Base-by-base conservation (phyloP, 2,797 vertebrate genomes). In the Paedocypris micromegethes region DNA sequence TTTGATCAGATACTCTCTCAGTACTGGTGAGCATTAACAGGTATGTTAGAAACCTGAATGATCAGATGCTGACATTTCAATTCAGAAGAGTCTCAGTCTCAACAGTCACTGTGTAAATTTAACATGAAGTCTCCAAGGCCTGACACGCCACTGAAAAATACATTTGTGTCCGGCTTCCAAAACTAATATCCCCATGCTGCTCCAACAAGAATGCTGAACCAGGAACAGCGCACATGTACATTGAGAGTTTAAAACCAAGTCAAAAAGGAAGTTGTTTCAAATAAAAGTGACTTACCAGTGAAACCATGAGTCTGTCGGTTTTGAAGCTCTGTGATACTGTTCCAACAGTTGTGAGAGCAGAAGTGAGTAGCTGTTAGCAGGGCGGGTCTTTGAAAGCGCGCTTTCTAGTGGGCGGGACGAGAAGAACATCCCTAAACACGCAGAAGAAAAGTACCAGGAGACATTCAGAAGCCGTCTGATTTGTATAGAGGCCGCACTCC, bases 81-180 rank as follows among this genome's bases (percentile, higher is more conserved):
- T 48, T 23, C 38, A 47, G 2, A n/a, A 3, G 23, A 23, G 23
- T 23, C 9, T 23, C 43, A 41, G 7, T 37, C 50, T 48, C 50
- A 6, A 55, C 54, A 52, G 61, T 42, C 41, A 38, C 8, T 6
- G 23, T 47, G 49, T 58, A 60, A 64, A 64, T 58, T 58, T 54
- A 64, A 39, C 45, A 64, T 6, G 6, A 40, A 44, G 43, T 44
- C 41, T 58, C 44, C 39, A 64, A 64, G 0, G 45, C 54, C 61
- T 42, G 7, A 23, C 42, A 67, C 0, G 48, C 6, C 23, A 52
- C 3, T n/a, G 45, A 53, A 39, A 23, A 62, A 7, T 9, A 41
- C 55, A 41, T 54, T 37, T 54, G 49, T 58, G 7, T 5, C 7
- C 49, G 41, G 42, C 9, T 46, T 65, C n/a, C 6, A 41, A 40